Conservation (phyloP, 64 coral and sea anemone species). For the Montipora cactus region DNA sequence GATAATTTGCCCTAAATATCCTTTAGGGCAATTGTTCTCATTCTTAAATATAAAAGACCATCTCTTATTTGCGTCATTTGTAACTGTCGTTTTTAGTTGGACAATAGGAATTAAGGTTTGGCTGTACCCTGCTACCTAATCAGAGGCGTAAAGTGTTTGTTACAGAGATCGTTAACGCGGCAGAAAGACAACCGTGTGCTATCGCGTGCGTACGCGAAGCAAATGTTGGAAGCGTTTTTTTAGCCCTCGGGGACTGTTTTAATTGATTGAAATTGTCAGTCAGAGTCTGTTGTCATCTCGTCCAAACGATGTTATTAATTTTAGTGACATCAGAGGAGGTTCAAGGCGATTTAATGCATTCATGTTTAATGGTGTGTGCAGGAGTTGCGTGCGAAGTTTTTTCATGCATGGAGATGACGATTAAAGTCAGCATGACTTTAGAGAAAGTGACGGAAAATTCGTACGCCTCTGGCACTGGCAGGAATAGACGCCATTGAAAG, state of each 20-base stretch:
- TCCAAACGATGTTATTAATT: slow-evolving; percentile 23
- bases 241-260: not conserved
- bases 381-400: not conserved
- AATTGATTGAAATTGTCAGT: slow-evolving; percentile 26
- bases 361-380: slow-evolving; percentile 4
- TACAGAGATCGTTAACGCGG: not conserved
- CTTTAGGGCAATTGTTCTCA: slow-evolving; percentile 20
- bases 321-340: slow-evolving; percentile 19
- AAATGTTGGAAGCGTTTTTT: not conserved
- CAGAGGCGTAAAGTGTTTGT: not conserved
- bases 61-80: slow-evolving; percentile 10
- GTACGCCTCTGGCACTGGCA: not conserved
- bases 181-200: not conserved
- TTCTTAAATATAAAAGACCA: slow-evolving; percentile 5
- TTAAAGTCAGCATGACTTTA: not conserved
- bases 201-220: not conserved
- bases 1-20: not conserved
- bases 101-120: not conserved
- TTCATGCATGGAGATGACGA: not conserved
- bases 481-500: not conserved
- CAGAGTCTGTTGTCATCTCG: slow-evolving; percentile 17
- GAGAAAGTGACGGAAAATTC: not conserved
- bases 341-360: not conserved
- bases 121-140: not conserved
- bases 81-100: not conserved